These are phyloP conservation scores for Heteromormyrus szaboi DNA, from an alignment of 2,797 vertebrate genomes.

Conservation along the genomic window DNA sequence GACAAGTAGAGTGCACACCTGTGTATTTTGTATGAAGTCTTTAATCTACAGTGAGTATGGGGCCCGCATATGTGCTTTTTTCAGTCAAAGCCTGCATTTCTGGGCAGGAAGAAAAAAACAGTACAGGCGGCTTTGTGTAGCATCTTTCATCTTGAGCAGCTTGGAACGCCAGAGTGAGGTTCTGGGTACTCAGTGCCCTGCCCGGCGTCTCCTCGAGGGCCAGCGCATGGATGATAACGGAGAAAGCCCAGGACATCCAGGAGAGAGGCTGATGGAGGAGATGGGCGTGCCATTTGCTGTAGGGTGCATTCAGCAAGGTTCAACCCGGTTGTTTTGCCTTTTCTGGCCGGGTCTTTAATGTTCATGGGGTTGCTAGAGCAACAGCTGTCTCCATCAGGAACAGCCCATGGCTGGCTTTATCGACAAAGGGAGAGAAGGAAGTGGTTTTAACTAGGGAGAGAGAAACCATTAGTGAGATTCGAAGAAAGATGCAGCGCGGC, in stretches of 20 bases:
- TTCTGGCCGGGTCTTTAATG: slow-evolving; percentile 2
- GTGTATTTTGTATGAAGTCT: slow-evolving; percentile 2
- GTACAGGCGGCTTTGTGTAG: slow-evolving; percentile 17
- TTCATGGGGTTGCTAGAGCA: slow-evolving; percentile 14
- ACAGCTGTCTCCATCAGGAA: slow-evolving; percentile 8
- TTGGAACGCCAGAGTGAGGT: neutral
- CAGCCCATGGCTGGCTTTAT: neutral
- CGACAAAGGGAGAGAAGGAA: neutral
- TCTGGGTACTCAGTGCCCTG: neutral
- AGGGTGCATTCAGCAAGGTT: neutral
- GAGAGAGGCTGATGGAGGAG: neutral
- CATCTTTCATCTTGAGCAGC: neutral
- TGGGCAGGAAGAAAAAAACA: neutral
- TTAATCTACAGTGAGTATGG: neutral
- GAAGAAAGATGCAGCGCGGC: neutral
- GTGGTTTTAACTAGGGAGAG: slow-evolving; percentile 8
- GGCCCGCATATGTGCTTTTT: neutral
- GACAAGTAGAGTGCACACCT: neutral
- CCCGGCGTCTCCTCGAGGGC: neutral
- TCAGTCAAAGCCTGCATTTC: neutral
- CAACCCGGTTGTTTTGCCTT: neutral
- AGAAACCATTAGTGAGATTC: slow-evolving; percentile 35
- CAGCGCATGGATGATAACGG: neutral
- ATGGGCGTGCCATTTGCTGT: slow-evolving; percentile 4
- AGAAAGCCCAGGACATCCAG: slow-evolving; percentile 3